Base-by-base conservation (phyloP, 2,888 invertebrate species). In the Campopleginae sp. region DNA sequence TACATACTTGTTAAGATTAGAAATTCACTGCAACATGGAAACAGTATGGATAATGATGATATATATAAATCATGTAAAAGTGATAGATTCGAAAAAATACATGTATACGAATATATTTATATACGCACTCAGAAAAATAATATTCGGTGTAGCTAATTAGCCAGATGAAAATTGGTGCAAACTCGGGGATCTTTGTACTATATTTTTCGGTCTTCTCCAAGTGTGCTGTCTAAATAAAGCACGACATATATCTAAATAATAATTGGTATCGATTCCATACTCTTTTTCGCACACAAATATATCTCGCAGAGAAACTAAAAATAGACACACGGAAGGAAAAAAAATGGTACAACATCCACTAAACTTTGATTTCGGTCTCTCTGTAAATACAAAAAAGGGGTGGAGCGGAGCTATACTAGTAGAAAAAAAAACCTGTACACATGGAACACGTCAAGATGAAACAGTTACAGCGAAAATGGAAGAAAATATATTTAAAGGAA, bases 211-310 rank as follows among this genome's bases (percentile, higher is more conserved):
- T 68, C 76, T 65, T 79, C 71, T 85, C 65, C 33, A 79, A 82
- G 63, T 75, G 78, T 75, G 75, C 79, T 81, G 71, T 75, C 74
- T 77, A 7, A 44, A 78, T 65, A 51, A 46, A 54, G 23, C 51
- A 54, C 48, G 46, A 61, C 31, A 19, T 76, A 65, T 66, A 78
- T 58, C 58, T 77, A 61, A n/a, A 68, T 54, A 33, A 71, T 68
- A 86, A 77, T 84, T 72, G 68, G 77, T 89, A 85, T 87, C 86
- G 88, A 86, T 88, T 87, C 88, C 86, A 82, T 89, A 89, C 87
- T 87, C 88, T 86, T 82, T 89, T 87, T 87, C 10, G 27, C 6
- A 74, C 75, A 82, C 58, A 70, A 54, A 68, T 42, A 74, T 80
- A 76, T 72, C 31, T 71, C 70, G n/a, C 19, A 84, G 88, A 87